Percentiles rank a stretch among this genome's conserved stretches.
Conservation (phyloP, 2,113 vertebrate species). For the Ictidomys tridecemlineatus region DNA sequence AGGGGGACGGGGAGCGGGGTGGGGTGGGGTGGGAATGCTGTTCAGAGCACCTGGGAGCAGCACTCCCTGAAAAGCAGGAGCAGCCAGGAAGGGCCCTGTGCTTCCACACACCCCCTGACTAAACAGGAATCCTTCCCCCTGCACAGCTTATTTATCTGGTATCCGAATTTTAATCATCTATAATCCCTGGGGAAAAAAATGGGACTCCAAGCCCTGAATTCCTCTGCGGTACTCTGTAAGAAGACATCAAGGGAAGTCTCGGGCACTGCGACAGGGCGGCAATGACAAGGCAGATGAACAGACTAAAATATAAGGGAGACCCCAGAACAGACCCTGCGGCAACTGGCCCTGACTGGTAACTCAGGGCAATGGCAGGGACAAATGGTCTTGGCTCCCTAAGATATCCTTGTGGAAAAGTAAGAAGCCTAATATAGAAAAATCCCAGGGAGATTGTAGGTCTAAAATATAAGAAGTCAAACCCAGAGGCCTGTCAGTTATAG, state of each 20-base stretch:
- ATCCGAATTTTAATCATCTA: neutral
- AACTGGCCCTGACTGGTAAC: neutral
- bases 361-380: neutral
- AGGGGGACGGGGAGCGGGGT: too few species aligned
- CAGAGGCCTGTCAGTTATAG: neutral
- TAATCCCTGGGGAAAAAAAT: neutral
- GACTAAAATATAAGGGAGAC: neutral
- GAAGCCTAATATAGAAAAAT: neutral
- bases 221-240: neutral
- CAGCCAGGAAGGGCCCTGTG: neutral
- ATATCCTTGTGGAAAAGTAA: neutral
- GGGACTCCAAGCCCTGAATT: neutral
- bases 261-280: neutral
- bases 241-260: neutral
- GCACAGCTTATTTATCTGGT: neutral
- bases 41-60: too few species aligned
- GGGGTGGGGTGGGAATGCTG: too few species aligned
- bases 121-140: neutral
- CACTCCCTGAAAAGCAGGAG: too few species aligned
- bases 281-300: neutral
- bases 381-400: neutral
- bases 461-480: neutral
- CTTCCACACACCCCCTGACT: too few species aligned
- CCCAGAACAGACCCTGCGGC: neutral
- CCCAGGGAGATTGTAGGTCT: neutral